Evolutionary conservation across 2,113 vertebrate genomes (phyloP).

Genomic region (Orcinus orca): DNA sequence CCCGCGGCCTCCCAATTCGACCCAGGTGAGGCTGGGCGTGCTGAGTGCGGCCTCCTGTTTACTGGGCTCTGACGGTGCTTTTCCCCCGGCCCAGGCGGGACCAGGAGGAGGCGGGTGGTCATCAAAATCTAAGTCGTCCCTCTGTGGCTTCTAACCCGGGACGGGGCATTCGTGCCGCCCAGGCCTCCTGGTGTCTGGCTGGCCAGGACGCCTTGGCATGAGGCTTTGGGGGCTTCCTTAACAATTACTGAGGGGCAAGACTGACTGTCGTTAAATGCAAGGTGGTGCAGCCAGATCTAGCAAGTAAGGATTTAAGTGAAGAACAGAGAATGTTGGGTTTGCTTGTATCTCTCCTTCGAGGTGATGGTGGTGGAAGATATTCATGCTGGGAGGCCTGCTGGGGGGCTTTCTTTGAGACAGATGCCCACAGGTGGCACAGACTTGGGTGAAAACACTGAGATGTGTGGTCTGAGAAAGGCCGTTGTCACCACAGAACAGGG

Average conservation of each 20-base stretch:
- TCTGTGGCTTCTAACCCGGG: neutral
- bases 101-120: neutral
- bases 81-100: accelerated
- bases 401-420: neutral
- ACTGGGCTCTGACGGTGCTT: accelerated
- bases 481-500: accelerated
- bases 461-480: neutral
- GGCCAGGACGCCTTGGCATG: no score
- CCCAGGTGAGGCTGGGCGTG: slow-evolving; percentile 85
- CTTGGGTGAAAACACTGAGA: neutral
- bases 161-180: accelerated
- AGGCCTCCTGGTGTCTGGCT: neutral
- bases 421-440: accelerated
- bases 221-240: neutral
- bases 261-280: neutral
- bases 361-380: neutral
- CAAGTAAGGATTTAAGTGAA: neutral
- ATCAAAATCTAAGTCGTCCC: accelerated
- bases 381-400: neutral
- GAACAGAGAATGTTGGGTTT: neutral
- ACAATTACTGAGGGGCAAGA: neutral
- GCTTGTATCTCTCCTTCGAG: neutral
- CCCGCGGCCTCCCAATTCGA: slow-evolving; percentile 94
- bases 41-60: accelerated
- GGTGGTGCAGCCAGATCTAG: neutral